Base-by-base conservation (phyloP, 2,113 vertebrate genomes). In the Stegastes partitus region DNA sequence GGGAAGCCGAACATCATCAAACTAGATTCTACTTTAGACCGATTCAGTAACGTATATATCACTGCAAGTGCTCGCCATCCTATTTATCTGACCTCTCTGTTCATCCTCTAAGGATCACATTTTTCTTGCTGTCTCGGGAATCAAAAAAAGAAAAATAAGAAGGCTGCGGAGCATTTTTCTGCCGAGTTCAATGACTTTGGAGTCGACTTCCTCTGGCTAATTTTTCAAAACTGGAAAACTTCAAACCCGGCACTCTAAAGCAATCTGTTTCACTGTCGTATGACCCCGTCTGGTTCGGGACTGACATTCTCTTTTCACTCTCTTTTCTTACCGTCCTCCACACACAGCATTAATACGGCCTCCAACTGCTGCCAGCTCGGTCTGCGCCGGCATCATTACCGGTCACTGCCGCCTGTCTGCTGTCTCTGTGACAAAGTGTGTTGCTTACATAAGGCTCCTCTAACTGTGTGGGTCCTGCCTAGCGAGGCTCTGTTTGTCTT, bases 371-470 rank as follows among this genome's bases (percentile, higher is more conserved):
- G 55, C 44, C 62, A 69, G 42, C 55, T 31, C 50, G 68, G 61
- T 63, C 61, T 58, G 21, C 56, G 66, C 77, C 72, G 61, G 69
- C 75, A 81, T 82, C 82, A 73, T 90, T 88, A 82, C 65, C 64
- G 31, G 82, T 80, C 51, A 23, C 66, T 73, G 55, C 23, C 76
- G 55, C 23, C 76, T 79, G 87, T 75, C 66, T 64, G 65, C 71
- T 79, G 63, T 47, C 59, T 65, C 58, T 58, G 18, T 66, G 77
- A 55, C 53, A 67, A 66, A 59, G 59, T 71, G 49, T 87, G 68
- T 54, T 84, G 53, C 68, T 91, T 82, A 77, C 58, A 83, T 68
- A 68, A 88, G 70, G 59, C 65, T 82, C 65, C 62, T 78, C 68
- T 61, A 59, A 68, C 55, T 78, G 58, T 84, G 69, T 57, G 51